phyloP scores from a whole-genome alignment of 2,113 vertebrate species.

The Microcebus tavaratra region DNA sequence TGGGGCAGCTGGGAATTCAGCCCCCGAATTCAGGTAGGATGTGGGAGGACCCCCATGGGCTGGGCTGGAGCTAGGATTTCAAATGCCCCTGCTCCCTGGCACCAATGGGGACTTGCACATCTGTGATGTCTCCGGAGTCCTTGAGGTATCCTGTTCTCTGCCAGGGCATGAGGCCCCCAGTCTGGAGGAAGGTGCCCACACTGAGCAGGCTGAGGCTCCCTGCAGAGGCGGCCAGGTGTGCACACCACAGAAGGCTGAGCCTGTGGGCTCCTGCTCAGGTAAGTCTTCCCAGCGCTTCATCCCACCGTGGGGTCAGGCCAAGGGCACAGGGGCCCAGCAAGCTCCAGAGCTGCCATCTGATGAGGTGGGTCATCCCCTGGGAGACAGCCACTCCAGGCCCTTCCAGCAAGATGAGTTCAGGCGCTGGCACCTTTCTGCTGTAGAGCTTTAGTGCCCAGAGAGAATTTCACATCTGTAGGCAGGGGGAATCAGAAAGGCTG shows the following conservation, averaged over 20 bases:
- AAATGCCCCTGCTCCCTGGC: neutral
- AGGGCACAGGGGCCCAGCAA: neutral
- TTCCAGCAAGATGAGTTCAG: neutral
- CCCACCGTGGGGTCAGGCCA: neutral
- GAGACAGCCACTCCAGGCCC: neutral
- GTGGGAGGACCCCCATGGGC: neutral
- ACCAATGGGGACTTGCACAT: neutral
- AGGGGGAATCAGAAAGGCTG: neutral
- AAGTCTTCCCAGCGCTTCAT: neutral
- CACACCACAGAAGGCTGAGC: neutral
- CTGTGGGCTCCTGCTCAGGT: constrained; percentile 63
- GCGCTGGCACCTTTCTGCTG: neutral
- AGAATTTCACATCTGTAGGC: neutral
- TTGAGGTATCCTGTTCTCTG: constrained; percentile 18
- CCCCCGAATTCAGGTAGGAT: neutral
- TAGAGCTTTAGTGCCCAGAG: neutral
- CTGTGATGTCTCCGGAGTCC: neutral
- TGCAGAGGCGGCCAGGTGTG: neutral
- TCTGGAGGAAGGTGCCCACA: neutral
- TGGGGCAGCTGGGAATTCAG: neutral
- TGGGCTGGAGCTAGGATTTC: neutral
- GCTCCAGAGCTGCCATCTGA: neutral
- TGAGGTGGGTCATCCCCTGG: neutral
- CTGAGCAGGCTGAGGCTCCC: constrained; percentile 18
- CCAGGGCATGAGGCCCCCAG: constrained; percentile 53